phyloP scores from a whole-genome alignment of 2,113 vertebrate genomes.

The Mirounga angustirostris region DNA sequence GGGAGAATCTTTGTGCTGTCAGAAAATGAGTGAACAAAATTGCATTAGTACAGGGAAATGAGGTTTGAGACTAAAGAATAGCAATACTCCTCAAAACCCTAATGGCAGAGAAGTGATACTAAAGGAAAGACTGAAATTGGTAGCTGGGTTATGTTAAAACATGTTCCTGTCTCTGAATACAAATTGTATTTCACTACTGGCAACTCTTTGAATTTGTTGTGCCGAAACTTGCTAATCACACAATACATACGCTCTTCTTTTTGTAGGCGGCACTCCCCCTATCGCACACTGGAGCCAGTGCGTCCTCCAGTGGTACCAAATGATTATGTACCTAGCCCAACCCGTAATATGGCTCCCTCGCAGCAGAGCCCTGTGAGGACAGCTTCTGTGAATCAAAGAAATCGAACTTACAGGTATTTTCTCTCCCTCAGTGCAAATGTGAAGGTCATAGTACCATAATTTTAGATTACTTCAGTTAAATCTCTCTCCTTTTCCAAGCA shows the following conservation, averaged over 20 bases:
- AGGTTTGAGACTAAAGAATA: conserved; percentile 51
- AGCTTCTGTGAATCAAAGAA: conserved; percentile 99
- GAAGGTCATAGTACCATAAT: conserved; percentile 69
- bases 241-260: conserved; percentile 83
- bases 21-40: conserved; percentile 52
- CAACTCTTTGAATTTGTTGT: conserved; percentile 69
- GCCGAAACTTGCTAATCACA: conserved; percentile 76
- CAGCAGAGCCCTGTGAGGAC: conserved; percentile 98
- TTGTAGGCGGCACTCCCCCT: conserved; percentile 99
- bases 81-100: background rate
- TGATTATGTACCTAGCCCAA: conserved; percentile 99
- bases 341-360: conserved; percentile 95
- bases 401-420: conserved; percentile 99
- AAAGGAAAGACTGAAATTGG: conserved; percentile 65
- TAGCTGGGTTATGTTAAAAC: conserved; percentile 64
- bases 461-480: conserved; percentile 59
- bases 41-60: conserved; percentile 56
- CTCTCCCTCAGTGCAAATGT: conserved; percentile 72
- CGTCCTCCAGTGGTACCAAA: conserved; percentile 99
- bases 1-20: conserved; percentile 45
- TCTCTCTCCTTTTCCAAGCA: conserved; percentile 76
- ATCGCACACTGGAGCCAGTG: conserved; percentile 98
- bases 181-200: conserved; percentile 77
- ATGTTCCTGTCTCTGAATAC: conserved; percentile 65
- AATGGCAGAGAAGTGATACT: conserved; percentile 23